Percentiles rank a stretch among this genome's conserved stretches.
These are phyloP conservation scores for Pachyrhynchus sulphureomaculatus DNA, from an alignment of 1,140 invertebrate species.

Conservation along the genomic window DNA sequence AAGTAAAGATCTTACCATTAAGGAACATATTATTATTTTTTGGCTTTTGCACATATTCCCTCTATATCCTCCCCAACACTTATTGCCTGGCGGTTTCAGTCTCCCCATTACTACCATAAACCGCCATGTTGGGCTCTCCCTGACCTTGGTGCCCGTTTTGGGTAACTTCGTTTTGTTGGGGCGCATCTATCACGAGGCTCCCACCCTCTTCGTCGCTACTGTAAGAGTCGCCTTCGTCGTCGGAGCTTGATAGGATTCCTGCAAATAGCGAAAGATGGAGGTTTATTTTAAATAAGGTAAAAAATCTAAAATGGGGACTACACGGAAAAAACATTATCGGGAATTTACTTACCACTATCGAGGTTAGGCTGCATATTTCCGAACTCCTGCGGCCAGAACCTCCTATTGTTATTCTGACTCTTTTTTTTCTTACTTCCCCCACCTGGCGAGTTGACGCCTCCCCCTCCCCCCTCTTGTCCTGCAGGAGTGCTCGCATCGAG, in stretches of 20 bases:
- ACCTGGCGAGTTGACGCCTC: conserved; percentile 39
- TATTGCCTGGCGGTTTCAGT: conserved; percentile 21
- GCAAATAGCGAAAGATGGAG: conserved; percentile 15
- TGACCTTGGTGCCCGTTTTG: conserved; percentile 41
- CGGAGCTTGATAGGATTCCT: conserved; percentile 51
- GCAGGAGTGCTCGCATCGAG: conserved; percentile 64
- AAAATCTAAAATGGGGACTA: too few species aligned
- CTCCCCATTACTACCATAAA: conserved; percentile 36
- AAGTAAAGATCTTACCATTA: conserved; percentile 28
- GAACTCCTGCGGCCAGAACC: conserved; percentile 62
- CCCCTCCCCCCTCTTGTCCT: conserved; percentile 27
- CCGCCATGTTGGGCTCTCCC: conserved; percentile 30
- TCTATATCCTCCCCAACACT: background rate
- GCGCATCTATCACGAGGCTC: conserved; percentile 47
- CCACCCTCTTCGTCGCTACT: conserved; percentile 50
- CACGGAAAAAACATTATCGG: too few species aligned
- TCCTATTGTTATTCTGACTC: conserved; percentile 54
- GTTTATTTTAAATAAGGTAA: background rate
- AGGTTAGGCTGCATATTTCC: conserved; percentile 55
- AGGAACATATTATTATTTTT: conserved; percentile 27
- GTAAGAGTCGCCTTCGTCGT: conserved; percentile 51
- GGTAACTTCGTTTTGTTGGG: conserved; percentile 37
- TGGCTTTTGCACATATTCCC: conserved; percentile 16
- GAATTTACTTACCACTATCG: conserved; percentile 45
- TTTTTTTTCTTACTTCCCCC: conserved; percentile 48